These are phyloP conservation scores for Dipodomys ordii DNA, from an alignment of 2,113 vertebrate genomes.

Conservation along the genomic window DNA sequence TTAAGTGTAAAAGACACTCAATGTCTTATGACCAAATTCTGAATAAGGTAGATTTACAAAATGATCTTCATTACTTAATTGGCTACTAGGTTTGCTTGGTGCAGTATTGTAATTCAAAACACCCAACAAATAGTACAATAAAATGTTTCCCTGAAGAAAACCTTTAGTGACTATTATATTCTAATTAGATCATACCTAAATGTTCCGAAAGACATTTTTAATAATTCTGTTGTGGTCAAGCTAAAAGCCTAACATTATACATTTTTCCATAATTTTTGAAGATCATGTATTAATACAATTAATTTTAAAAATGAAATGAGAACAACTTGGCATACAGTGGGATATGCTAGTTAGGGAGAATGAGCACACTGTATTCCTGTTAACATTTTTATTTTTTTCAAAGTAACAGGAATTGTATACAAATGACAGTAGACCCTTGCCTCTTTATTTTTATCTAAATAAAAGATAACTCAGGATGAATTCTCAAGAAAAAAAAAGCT, in stretches of 20 bases:
- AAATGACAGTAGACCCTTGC: conserved; percentile 90
- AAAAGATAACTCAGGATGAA: conserved; percentile 90
- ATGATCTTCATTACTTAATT: background rate
- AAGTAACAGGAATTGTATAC: conserved; percentile 91
- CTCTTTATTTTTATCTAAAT: conserved; percentile 91
- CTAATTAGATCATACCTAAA: background rate
- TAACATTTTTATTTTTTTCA: conserved; percentile 88
- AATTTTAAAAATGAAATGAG: conserved; percentile 62
- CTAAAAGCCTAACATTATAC: background rate
- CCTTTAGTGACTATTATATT: background rate
- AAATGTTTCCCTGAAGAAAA: background rate
- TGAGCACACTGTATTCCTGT: conserved; percentile 91
- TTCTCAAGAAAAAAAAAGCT: conserved; percentile 89
- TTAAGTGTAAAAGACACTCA: background rate
- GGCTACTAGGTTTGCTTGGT: background rate
- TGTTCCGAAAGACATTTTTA: background rate
- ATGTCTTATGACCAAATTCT: background rate
- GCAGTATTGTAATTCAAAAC: background rate
- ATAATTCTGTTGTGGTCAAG: background rate
- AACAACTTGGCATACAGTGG: conserved; percentile 89
- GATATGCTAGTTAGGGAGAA: conserved; percentile 89
- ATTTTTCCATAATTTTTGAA: background rate
- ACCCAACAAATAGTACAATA: background rate
- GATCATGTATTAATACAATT: too few species aligned
- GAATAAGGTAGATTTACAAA: background rate